Conservation (phyloP, 1,140 invertebrate species). For the Maconellicoccus hirsutus region DNA sequence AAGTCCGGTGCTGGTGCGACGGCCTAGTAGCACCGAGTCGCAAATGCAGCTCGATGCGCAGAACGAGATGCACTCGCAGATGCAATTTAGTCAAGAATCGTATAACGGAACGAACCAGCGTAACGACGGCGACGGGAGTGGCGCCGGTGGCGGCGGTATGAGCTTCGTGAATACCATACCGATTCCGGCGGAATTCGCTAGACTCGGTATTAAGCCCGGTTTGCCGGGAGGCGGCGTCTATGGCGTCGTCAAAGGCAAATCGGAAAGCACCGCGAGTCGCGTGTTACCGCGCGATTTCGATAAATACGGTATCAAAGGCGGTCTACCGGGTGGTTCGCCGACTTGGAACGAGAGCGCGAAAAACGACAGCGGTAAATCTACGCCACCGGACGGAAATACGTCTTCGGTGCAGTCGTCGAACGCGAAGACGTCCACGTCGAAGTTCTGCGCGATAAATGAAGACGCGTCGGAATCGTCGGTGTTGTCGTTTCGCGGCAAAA, state of each 20-base stretch:
- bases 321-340: neutral
- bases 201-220: neutral
- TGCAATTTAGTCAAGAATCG: neutral
- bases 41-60: neutral
- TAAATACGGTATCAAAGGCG: neutral
- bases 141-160: neutral
- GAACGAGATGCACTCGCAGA: neutral
- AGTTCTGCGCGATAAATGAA: neutral
- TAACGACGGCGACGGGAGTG: neutral
- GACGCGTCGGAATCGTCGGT: neutral
- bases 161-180: neutral
- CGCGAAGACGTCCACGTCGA: neutral
- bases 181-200: neutral
- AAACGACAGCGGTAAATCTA: neutral
- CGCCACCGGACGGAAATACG: neutral
- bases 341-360: neutral
- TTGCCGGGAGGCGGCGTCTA: neutral
- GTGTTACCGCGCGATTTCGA: neutral
- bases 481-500: neutral
- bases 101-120: neutral
- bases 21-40: neutral
- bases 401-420: neutral
- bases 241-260: neutral
- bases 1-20: neutral
- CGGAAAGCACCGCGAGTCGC: neutral